Evolutionary conservation across 2,888 invertebrate genomes (phyloP).

Genomic region (Lasioglossum leucozonium): DNA sequence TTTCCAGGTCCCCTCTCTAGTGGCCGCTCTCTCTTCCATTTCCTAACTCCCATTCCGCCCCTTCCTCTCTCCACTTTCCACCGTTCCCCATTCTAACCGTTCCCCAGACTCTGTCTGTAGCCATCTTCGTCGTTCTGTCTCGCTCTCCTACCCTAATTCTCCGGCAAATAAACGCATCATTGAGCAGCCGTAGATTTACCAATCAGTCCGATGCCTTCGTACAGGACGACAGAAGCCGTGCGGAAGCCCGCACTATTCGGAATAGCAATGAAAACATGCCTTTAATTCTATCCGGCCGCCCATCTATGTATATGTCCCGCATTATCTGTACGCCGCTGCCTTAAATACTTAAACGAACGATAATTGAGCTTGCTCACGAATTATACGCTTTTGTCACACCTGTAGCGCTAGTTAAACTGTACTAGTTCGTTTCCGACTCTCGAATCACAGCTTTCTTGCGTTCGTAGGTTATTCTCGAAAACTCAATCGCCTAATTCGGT

Average conservation of each 20-base stretch:
- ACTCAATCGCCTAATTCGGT: neutral
- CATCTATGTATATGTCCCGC: slow-evolving; percentile 46
- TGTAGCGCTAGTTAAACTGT: neutral
- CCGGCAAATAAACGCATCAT: slow-evolving; percentile 80
- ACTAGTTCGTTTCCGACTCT: neutral
- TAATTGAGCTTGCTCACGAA: neutral
- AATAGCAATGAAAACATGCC: slow-evolving; percentile 76
- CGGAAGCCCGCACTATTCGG: slow-evolving; percentile 76
- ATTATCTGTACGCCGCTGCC: slow-evolving; percentile 22
- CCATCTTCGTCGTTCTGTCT: slow-evolving; percentile 53
- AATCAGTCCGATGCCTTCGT: slow-evolving; percentile 74
- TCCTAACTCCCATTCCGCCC: slow-evolving; percentile 19
- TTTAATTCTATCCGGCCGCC: slow-evolving; percentile 65
- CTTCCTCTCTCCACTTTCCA: neutral
- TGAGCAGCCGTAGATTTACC: slow-evolving; percentile 78
- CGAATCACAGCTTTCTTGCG: neutral
- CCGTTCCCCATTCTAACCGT: neutral
- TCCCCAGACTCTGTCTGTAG: slow-evolving; percentile 23
- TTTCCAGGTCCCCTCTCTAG: slow-evolving; percentile 21
- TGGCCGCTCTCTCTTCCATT: slow-evolving; percentile 41
- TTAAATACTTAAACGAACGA: neutral
- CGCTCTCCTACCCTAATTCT: slow-evolving; percentile 74
- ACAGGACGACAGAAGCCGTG: slow-evolving; percentile 74
- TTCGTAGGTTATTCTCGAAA: neutral
- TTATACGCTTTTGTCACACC: neutral